These are phyloP conservation scores for Drosophila bocki DNA, from an alignment of 1,140 invertebrate genomes.

Conservation along the genomic window DNA sequence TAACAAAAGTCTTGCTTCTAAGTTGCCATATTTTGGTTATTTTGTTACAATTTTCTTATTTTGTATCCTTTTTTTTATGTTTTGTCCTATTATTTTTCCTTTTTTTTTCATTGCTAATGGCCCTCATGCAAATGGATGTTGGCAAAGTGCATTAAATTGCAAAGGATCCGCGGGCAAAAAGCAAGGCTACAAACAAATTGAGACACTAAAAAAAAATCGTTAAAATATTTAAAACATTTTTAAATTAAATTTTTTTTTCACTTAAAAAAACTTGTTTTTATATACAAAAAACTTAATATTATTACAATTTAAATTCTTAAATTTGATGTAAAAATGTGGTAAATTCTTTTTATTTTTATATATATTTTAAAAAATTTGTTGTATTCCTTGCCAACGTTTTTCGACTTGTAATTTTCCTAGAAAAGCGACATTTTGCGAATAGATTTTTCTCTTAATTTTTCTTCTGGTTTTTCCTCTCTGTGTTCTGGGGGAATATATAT, in stretches of 20 bases:
- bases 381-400: neutral
- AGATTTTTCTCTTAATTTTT: neutral
- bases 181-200: constrained; percentile 7
- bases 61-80: neutral
- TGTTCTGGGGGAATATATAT: neutral
- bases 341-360: too few relatives aligned
- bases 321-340: too few relatives aligned
- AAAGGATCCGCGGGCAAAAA: constrained; percentile 31
- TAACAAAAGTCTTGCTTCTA: neutral
- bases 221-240: neutral
- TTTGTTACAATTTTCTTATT: neutral
- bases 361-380: neutral
- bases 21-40: neutral
- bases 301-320: too few relatives aligned
- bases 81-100: neutral
- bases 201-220: neutral
- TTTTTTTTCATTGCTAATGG: constrained; percentile 16
- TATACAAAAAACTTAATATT: neutral
- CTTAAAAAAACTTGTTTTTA: neutral
- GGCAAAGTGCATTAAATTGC: constrained; percentile 27
- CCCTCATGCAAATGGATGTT: constrained; percentile 14
- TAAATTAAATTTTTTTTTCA: neutral
- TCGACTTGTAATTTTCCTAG: neutral
- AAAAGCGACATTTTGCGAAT: neutral
- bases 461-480: neutral